These are phyloP conservation scores for Suncus etruscus DNA, from an alignment of 2,113 vertebrate genomes.

Conservation along the genomic window DNA sequence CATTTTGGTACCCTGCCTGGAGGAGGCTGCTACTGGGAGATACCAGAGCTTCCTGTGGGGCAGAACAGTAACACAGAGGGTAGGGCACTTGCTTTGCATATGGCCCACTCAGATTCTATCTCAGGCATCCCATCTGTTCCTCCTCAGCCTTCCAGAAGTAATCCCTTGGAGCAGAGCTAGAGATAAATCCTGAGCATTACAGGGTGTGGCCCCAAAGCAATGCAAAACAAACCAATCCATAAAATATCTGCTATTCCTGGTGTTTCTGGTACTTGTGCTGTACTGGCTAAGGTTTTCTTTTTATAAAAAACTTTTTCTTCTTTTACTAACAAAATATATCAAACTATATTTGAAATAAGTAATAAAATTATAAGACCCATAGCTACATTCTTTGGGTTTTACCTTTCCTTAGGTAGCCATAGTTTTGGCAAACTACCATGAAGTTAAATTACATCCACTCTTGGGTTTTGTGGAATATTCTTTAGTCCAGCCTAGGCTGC, in stretches of 20 bases:
- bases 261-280: too few species aligned
- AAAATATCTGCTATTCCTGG: too few species aligned
- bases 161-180: too few species aligned
- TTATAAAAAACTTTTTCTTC: too few species aligned
- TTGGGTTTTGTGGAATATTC: not conserved
- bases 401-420: not conserved
- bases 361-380: not conserved
- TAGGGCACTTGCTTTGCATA: too few species aligned
- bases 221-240: too few species aligned
- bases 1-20: not conserved
- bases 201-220: too few species aligned
- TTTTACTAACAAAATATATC: not conserved
- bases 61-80: not conserved
- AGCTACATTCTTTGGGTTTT: constrained; percentile 19
- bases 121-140: too few species aligned
- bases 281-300: too few species aligned
- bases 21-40: not conserved
- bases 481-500: not conserved
- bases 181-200: too few species aligned
- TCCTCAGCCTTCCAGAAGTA: too few species aligned
- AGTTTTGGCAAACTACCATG: not conserved
- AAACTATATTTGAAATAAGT: not conserved
- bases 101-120: too few species aligned
- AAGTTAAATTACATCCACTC: not conserved
- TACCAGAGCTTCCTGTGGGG: not conserved